These are phyloP conservation scores for Lamprologus sp. DNA, from an alignment of 2,113 vertebrate species.

Conservation along the genomic window DNA sequence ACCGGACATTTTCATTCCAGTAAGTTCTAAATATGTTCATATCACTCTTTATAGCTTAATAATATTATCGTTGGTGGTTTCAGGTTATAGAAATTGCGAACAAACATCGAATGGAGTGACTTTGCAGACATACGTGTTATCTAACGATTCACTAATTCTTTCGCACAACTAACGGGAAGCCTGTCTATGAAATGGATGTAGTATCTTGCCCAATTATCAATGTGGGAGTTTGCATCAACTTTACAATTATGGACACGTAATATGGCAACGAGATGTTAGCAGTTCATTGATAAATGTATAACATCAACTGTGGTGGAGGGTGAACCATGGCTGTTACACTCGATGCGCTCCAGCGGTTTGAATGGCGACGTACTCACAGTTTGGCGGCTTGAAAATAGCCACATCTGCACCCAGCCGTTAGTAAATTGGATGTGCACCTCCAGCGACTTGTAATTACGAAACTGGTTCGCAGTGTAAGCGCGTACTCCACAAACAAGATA, in stretches of 20 bases:
- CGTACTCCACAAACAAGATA: accelerated
- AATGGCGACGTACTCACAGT: accelerated
- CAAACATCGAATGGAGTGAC: not conserved
- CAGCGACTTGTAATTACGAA: not conserved
- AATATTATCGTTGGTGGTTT: not conserved
- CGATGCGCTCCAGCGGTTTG: not conserved
- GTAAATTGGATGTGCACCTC: not conserved
- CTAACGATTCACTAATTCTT: accelerated
- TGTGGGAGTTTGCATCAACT: not conserved
- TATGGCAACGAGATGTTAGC: accelerated
- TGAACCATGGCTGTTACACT: not conserved
- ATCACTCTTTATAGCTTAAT: accelerated
- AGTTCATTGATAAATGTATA: not conserved
- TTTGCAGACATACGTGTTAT: not conserved
- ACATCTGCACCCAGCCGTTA: accelerated
- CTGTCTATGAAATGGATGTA: accelerated
- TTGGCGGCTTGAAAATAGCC: not conserved
- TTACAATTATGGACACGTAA: accelerated
- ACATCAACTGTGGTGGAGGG: accelerated
- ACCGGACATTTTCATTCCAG: accelerated
- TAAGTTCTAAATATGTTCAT: not conserved
- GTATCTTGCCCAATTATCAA: accelerated
- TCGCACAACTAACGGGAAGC: accelerated
- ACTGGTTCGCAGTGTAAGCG: accelerated
- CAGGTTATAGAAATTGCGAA: accelerated